Percentiles rank a stretch among this genome's conserved stretches.
Evolutionary conservation across 2,113 vertebrate genomes (phyloP).

Genomic region (Malurus melanocephalus): DNA sequence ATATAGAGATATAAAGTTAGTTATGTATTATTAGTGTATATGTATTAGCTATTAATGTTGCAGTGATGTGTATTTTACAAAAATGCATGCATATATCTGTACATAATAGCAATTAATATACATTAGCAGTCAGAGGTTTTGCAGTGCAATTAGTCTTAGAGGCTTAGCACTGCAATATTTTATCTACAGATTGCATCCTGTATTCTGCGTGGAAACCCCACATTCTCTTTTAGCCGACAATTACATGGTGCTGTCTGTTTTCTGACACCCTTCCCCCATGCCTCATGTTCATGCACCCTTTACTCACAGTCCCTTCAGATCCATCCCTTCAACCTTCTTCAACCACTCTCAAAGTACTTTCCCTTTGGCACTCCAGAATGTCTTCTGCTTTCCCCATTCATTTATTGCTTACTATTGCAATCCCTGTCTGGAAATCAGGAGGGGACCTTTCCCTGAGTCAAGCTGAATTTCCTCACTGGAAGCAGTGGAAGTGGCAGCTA

Average conservation of each 20-base stretch:
- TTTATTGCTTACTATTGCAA: conserved; percentile 1
- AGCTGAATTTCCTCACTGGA: not conserved
- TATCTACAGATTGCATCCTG: not conserved
- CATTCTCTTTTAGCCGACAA: not conserved
- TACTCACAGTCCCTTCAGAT: not conserved
- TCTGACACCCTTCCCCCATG: not conserved
- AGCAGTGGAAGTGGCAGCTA: not conserved
- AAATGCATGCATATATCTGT: not conserved
- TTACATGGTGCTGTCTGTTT: not conserved
- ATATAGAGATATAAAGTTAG: not conserved
- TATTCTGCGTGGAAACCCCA: not conserved
- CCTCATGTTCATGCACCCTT: not conserved
- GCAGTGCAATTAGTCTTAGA: not conserved
- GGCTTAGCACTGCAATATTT: not conserved
- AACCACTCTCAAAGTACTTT: not conserved
- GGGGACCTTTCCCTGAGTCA: not conserved
- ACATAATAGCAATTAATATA: not conserved
- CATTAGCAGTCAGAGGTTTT: not conserved
- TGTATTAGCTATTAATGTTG: not conserved
- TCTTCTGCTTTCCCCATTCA: not conserved
- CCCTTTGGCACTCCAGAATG: not conserved
- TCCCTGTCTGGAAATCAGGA: not conserved
- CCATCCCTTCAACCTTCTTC: not conserved
- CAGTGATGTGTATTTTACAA: not conserved
- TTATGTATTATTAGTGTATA: not conserved